phyloP scores from a whole-genome alignment of 1,140 invertebrate species.

The Pollicipes pollicipes region DNA sequence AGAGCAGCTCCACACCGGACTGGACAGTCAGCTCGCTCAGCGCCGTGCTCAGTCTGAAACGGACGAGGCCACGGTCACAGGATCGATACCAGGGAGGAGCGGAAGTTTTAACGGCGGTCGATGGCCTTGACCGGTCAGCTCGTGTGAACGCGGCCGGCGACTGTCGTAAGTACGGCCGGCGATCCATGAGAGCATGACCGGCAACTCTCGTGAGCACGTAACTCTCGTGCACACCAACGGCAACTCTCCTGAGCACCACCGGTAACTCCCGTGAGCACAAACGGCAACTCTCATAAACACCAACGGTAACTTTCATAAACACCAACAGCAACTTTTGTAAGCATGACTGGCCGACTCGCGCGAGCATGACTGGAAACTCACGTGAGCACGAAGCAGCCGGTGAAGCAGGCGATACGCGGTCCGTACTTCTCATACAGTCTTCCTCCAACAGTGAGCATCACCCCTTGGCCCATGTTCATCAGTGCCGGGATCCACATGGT shows the following conservation, averaged over 20 bases:
- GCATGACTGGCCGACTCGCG: not conserved
- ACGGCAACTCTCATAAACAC: not conserved
- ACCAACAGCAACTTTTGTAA: not conserved
- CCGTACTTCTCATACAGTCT: not conserved
- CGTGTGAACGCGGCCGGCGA: not conserved
- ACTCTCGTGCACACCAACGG: too few species aligned
- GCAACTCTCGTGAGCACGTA: not conserved
- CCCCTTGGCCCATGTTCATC: conserved; percentile 3
- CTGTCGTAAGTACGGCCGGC: not conserved
- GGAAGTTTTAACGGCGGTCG: not conserved
- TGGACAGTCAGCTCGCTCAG: not conserved
- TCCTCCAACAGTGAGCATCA: not conserved
- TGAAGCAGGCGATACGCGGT: not conserved
- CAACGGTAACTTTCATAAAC: not conserved
- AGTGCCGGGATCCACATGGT: conserved; percentile 3
- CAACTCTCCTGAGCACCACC: too few species aligned
- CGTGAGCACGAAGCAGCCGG: not conserved
- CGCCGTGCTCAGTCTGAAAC: not conserved
- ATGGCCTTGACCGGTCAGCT: not conserved
- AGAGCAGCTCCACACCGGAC: not conserved
- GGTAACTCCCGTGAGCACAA: not conserved
- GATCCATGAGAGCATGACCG: not conserved
- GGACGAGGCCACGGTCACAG: too few species aligned
- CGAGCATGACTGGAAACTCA: not conserved
- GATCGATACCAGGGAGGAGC: not conserved